Conservation (phyloP, 2,113 vertebrate species). For the Puntigrus tetrazona region DNA sequence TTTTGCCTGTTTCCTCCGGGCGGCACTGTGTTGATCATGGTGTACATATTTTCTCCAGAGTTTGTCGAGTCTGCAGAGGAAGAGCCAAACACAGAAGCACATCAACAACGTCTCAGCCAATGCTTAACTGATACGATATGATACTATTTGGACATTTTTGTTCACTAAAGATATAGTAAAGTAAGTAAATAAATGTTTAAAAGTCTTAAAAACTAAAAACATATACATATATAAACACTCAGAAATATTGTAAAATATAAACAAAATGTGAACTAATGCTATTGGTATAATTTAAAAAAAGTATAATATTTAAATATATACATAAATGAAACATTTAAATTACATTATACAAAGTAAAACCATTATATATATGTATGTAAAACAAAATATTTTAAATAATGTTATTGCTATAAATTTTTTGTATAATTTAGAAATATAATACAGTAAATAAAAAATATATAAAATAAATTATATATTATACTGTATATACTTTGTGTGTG, state of each 20-base stretch:
- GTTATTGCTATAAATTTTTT: not conserved
- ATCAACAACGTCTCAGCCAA: not conserved
- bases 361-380: not conserved
- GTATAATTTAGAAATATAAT: not conserved
- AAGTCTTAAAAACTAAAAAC: not conserved
- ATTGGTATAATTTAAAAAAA: not conserved
- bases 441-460: not conserved
- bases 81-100: slow-evolving; percentile 6
- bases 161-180: too few species aligned
- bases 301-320: too few species aligned
- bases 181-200: not conserved
- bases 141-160: not conserved
- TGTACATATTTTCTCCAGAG: slow-evolving; percentile 99
- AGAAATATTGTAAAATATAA: too few species aligned
- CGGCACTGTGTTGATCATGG: slow-evolving; percentile 96
- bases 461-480: not conserved
- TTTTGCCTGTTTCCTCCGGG: slow-evolving; percentile 94
- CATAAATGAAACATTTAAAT: too few species aligned
- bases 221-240: too few species aligned
- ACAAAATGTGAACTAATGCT: not conserved
- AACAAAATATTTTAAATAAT: not conserved
- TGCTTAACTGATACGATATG: not conserved
- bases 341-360: too few species aligned
- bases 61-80: slow-evolving; percentile 90
- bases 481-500: not conserved